phyloP scores from a whole-genome alignment of 64 coral and sea anemone species.

The Dendrophyllia cribrosa region DNA sequence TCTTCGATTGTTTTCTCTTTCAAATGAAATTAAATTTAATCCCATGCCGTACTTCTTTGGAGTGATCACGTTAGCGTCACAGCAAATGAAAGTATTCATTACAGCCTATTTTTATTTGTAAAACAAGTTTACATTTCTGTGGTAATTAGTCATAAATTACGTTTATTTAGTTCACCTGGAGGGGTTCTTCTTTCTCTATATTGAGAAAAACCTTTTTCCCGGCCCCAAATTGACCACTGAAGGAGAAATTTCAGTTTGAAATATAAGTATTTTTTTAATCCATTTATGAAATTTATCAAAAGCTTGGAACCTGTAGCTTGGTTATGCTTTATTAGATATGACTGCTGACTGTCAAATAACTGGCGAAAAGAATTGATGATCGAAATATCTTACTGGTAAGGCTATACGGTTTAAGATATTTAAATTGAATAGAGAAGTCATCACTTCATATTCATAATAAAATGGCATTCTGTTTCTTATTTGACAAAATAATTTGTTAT shows the following conservation, averaged over 20 bases:
- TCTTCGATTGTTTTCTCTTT: neutral
- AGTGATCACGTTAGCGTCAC: neutral
- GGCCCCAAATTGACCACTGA: too few relatives aligned
- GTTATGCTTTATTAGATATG: constrained; percentile 31
- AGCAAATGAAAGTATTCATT: neutral
- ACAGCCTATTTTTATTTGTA: neutral
- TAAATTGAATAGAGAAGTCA: neutral
- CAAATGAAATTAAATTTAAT: neutral
- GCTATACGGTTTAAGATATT: neutral
- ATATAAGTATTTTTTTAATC: too few relatives aligned
- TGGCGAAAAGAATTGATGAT: neutral
- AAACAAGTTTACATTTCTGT: neutral
- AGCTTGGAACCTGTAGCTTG: neutral
- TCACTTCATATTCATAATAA: neutral
- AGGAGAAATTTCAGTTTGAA: too few relatives aligned
- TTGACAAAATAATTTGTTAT: neutral
- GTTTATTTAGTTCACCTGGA: too few relatives aligned
- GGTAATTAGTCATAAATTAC: neutral
- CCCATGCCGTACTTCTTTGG: neutral
- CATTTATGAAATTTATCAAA: neutral
- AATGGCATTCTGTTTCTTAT: neutral
- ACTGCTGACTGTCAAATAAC: neutral
- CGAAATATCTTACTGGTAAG: neutral
- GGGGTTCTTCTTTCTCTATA: too few relatives aligned
- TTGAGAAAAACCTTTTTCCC: too few relatives aligned